These are phyloP conservation scores for Desmodus rotundus DNA, from an alignment of 2,113 vertebrate species.

Conservation along the genomic window DNA sequence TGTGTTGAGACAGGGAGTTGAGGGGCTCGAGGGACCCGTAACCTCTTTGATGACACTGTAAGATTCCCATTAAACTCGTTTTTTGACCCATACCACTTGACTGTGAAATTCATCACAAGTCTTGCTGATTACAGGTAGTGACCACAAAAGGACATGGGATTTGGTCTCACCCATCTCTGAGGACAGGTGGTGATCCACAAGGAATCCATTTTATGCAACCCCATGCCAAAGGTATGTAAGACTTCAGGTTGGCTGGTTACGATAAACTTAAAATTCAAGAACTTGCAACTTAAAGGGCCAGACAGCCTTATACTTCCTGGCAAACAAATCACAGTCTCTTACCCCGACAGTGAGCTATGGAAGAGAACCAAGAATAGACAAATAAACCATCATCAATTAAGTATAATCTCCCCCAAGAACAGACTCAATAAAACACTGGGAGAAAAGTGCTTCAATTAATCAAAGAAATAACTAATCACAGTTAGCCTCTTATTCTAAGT, in stretches of 20 bases:
- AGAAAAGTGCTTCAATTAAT: conserved; percentile 6
- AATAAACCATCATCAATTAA: not conserved
- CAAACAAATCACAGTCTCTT: not conserved
- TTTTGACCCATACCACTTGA: not conserved
- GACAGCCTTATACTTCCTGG: not conserved
- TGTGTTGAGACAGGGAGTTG: too few relatives aligned
- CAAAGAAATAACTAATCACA: not conserved
- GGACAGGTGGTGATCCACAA: not conserved
- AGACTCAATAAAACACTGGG: not conserved
- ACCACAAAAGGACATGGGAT: not conserved
- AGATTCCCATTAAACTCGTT: not conserved
- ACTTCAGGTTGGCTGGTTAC: not conserved
- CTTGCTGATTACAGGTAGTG: not conserved
- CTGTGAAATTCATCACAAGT: not conserved
- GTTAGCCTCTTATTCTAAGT: not conserved
- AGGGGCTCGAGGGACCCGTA: not conserved
- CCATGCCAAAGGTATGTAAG: not conserved
- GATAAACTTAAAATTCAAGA: not conserved
- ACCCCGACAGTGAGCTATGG: not conserved
- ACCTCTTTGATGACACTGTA: not conserved
- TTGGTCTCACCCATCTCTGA: not conserved
- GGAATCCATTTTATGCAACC: not conserved
- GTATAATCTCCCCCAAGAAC: not conserved
- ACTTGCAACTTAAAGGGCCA: not conserved
- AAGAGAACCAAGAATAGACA: not conserved